Base-by-base conservation (phyloP, 2,888 invertebrate species). In the Leptothorax acervorum region DNA sequence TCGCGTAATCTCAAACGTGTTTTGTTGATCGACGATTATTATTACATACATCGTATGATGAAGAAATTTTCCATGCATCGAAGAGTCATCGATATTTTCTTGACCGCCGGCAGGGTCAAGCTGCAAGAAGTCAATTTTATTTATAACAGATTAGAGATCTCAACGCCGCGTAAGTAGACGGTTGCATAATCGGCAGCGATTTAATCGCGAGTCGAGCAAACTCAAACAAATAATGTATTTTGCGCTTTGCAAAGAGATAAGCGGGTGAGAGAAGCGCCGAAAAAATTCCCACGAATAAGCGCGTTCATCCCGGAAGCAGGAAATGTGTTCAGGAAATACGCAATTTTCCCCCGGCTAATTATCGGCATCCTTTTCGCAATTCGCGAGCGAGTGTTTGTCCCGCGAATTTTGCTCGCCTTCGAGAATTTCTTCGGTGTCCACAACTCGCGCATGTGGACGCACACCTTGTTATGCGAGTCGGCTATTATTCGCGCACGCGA, bases 401-500 rank as follows among this genome's bases (percentile, higher is more conserved):
- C 55, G 42, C 1, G 0, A 35, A 35, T 35, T 35, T 6, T 35
- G 4, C 5, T 35, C 35, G 35, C 35, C 63, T 45, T 57, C 15
- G 31, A 42, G 11, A 51, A 45, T 78, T 78, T 28, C 12, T 60
- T 66, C 31, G 48, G 11, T 28, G 31, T 23, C 18, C 42, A 35
- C n/a, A 53, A 51, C 18, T 45, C 28, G 18, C 63, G n/a, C 68
- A 53, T 45, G 45, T 78, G 68, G 42, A 78, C 55, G 39, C 45
- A 18, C 55, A 48, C 3, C 48, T 74, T 28, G 74, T 63, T 83
- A 76, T 62, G 45, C 60, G 62, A 85, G 75, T 84, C 75, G 42
- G 55, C 73, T 74, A 82, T 73, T 35, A 70, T 85, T 83, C 71
- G 78, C 89, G 70, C 86, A 79, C 78, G 65, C 82, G 60, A 78